A percentile compares a stretch with the other conserved stretches of the same genome.
phyloP scores from a whole-genome alignment of 2,113 vertebrate genomes.

The Apodemus speciosus region DNA sequence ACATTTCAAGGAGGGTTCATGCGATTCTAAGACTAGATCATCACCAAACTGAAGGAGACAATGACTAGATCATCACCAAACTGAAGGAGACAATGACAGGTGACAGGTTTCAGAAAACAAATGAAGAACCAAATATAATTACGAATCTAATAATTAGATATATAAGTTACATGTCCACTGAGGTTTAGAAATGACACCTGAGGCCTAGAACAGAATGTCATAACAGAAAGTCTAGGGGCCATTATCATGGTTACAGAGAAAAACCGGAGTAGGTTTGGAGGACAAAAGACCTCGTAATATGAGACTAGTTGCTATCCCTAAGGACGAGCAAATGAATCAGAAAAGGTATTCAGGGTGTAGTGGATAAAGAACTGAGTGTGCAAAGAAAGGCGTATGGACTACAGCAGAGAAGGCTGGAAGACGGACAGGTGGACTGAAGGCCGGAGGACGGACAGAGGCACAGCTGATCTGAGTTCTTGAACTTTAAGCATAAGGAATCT shows the following conservation, averaged over 20 bases:
- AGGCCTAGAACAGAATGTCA: neutral
- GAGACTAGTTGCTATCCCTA: neutral
- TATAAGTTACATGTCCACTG: neutral
- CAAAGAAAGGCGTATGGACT: neutral
- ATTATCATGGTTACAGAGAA: rapidly evolving
- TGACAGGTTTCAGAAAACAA: conserved; percentile 11
- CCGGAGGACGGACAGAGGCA: neutral
- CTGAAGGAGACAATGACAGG: neutral
- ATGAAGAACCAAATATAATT: neutral
- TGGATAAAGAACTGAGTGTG: neutral
- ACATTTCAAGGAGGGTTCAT: rapidly evolving
- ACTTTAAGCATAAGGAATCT: neutral
- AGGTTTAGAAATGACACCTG: neutral
- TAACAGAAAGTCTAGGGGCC: neutral
- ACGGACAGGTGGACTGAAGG: too few relatives aligned
- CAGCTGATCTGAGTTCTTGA: neutral
- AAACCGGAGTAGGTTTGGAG: neutral
- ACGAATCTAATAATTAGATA: neutral
- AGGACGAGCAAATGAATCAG: neutral
- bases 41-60: neutral
- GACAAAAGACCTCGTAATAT: neutral
- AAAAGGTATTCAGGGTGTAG: neutral
- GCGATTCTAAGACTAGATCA: neutral
- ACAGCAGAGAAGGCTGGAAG: neutral
- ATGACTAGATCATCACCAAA: neutral